These are phyloP conservation scores for Galbula dea DNA, from an alignment of 2,113 vertebrate genomes.

Conservation along the genomic window DNA sequence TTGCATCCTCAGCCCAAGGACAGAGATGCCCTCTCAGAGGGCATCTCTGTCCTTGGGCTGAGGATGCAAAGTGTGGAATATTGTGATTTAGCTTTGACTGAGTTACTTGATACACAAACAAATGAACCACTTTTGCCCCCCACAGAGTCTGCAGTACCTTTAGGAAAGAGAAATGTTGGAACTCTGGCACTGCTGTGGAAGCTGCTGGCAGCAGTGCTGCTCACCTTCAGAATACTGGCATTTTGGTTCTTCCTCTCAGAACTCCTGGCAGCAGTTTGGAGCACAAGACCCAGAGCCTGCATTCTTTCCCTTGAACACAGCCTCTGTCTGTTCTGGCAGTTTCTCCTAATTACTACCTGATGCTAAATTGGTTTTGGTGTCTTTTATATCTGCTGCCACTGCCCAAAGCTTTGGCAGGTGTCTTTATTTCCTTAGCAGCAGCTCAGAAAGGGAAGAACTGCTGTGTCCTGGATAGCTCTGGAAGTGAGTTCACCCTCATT, in stretches of 20 bases:
- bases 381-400: not conserved
- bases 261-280: not conserved
- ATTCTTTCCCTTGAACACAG: not conserved
- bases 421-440: not conserved
- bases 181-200: not conserved
- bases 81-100: not conserved
- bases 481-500: not conserved
- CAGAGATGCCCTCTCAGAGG: not conserved
- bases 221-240: not conserved
- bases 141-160: not conserved
- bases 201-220: not conserved
- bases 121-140: not conserved
- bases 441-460: not conserved
- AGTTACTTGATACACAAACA: not conserved
- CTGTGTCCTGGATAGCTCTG: not conserved
- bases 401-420: not conserved
- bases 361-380: not conserved
- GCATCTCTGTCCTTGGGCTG: not conserved
- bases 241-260: not conserved
- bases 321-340: not conserved
- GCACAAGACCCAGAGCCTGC: not conserved
- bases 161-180: not conserved
- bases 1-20: not conserved
- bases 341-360: not conserved
- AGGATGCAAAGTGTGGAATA: not conserved